These are phyloP conservation scores for Blomia tropicalis DNA, from an alignment of 2,888 invertebrate species.

Conservation along the genomic window DNA sequence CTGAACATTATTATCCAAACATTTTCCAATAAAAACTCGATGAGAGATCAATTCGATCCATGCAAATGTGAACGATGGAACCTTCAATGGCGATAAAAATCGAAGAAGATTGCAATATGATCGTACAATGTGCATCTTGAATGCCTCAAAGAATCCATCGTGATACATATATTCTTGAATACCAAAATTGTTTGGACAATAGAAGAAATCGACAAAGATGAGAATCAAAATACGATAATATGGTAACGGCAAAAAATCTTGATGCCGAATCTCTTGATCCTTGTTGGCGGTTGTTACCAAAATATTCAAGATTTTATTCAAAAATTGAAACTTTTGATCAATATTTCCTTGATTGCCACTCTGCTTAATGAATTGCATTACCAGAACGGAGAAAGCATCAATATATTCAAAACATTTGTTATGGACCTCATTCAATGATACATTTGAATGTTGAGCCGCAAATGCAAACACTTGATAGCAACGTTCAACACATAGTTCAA, in stretches of 20 bases:
- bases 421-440: conserved; percentile 46
- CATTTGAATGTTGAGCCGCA: conserved; percentile 26
- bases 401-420: conserved; percentile 87
- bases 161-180: conserved; percentile 9
- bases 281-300: conserved; percentile 85
- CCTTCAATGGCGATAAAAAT: conserved; percentile 73
- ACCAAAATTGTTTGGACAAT: conserved; percentile 25
- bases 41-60: conserved; percentile 97
- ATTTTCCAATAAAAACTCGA: conserved; percentile 63
- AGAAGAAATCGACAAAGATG: conserved; percentile 77
- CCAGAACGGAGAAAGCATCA: conserved; percentile 83
- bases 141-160: conserved; percentile 77
- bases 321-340: conserved; percentile 80
- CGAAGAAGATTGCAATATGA: conserved; percentile 92
- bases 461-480: conserved; percentile 57
- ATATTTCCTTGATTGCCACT: conserved; percentile 49
- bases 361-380: conserved; percentile 74
- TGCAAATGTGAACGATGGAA: conserved; percentile 90
- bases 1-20: conserved; percentile 25
- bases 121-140: conserved; percentile 82
- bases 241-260: conserved; percentile 88
- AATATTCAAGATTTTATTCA: conserved; percentile 83
- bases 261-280: conserved; percentile 78
- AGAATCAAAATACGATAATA: conserved; percentile 93
- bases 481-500: conserved; percentile 86